Evolutionary conservation across 2,797 vertebrate genomes (phyloP).

Genomic region (Acipenser ruthenus): DNA sequence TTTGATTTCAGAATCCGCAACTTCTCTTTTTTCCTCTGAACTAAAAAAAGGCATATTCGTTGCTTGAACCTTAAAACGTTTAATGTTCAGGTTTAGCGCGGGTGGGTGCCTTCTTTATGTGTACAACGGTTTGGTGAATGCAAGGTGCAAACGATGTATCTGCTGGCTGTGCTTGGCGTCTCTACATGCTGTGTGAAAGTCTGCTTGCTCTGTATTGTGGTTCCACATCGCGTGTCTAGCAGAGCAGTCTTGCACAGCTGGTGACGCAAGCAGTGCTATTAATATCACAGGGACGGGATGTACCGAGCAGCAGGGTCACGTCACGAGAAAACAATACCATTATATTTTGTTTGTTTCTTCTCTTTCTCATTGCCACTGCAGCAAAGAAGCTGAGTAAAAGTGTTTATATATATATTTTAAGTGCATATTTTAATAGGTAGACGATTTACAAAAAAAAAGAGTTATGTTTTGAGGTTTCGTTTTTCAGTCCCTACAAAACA

Average conservation of each 20-base stretch:
- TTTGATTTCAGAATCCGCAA: too few relatives aligned
- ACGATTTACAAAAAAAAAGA: too few relatives aligned
- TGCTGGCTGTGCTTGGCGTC: slow-evolving; percentile 28
- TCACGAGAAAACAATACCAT: slow-evolving; percentile 49
- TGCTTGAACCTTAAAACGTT: slow-evolving; percentile 16
- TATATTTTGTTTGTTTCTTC: slow-evolving; percentile 6
- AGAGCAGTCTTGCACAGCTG: slow-evolving; percentile 49
- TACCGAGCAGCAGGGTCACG: slow-evolving; percentile 62
- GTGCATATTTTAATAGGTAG: too few relatives aligned
- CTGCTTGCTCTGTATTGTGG: slow-evolving; percentile 31
- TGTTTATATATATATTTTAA: too few relatives aligned
- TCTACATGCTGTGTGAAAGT: neutral
- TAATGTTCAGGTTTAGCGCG: slow-evolving; percentile 13
- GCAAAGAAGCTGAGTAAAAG: too few relatives aligned
- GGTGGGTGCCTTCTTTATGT: slow-evolving; percentile 40
- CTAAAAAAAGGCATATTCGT: too few relatives aligned
- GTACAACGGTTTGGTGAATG: slow-evolving; percentile 37
- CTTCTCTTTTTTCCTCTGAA: too few relatives aligned
- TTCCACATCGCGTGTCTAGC: slow-evolving; percentile 59
- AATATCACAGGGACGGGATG: slow-evolving; percentile 70
- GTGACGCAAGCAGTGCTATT: slow-evolving; percentile 71
- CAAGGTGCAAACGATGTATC: slow-evolving; percentile 31
- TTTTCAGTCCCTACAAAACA: too few relatives aligned
- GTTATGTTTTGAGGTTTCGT: too few relatives aligned
- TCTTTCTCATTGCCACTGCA: slow-evolving; percentile 11